These are phyloP conservation scores for Rhagoletis zephyria DNA, from an alignment of 1,140 invertebrate genomes.

Conservation along the genomic window DNA sequence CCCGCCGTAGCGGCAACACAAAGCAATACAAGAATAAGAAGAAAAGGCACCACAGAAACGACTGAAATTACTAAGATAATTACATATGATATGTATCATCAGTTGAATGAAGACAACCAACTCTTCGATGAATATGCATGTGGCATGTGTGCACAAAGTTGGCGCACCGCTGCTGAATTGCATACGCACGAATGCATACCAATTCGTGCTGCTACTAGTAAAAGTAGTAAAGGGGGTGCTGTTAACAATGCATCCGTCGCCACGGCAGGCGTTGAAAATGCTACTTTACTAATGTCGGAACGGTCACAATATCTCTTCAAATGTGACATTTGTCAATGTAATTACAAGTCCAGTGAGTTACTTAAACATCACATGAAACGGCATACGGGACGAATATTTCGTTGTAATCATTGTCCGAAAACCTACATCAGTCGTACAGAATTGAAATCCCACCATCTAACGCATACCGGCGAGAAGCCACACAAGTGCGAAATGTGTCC, in stretches of 20 bases:
- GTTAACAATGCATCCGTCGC: not conserved
- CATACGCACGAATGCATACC: conserved; percentile 32
- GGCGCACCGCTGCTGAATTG: conserved; percentile 31
- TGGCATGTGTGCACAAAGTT: conserved; percentile 32
- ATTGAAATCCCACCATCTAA: conserved; percentile 59
- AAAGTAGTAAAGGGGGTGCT: not conserved
- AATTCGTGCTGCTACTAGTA: not conserved
- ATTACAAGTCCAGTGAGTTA: conserved; percentile 54
- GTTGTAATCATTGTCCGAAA: conserved; percentile 62
- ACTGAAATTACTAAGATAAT: not conserved
- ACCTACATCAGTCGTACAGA: conserved; percentile 57
- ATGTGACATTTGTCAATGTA: conserved; percentile 54
- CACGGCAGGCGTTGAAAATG: not conserved
- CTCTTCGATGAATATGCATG: conserved; percentile 33
- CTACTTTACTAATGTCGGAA: not conserved
- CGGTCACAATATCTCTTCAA: conserved; percentile 26
- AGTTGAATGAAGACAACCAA: not conserved
- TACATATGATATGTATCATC: not conserved
- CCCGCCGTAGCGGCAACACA: not conserved
- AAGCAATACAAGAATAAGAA: not conserved
- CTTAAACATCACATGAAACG: conserved; percentile 64
- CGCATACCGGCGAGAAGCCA: conserved; percentile 56
- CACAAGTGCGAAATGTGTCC: conserved; percentile 61
- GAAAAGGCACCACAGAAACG: not conserved
- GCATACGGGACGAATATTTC: conserved; percentile 58